Evolutionary conservation across 2,797 vertebrate genomes (phyloP).

Genomic region (Remorina albescens): DNA sequence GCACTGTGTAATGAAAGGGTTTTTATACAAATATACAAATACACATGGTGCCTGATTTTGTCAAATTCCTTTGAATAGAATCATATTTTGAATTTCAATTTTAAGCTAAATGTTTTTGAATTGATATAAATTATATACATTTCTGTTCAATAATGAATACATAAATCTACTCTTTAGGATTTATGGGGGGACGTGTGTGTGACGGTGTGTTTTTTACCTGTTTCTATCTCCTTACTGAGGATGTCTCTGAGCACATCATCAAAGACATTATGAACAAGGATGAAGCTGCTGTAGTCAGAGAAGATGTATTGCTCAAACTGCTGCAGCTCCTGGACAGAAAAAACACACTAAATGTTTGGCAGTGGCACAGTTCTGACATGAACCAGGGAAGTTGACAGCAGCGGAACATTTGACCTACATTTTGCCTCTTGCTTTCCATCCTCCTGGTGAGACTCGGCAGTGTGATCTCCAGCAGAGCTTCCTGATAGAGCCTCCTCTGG

Average conservation of each 20-base stretch:
- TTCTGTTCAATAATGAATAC: neutral
- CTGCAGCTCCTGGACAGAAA: conserved; percentile 87
- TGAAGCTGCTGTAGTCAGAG: conserved; percentile 90
- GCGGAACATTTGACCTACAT: conserved; percentile 73
- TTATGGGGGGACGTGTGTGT: too few species aligned
- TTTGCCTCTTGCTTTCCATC: conserved; percentile 88
- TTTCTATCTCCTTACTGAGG: conserved; percentile 87
- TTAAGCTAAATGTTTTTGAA: neutral
- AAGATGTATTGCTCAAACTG: conserved; percentile 93
- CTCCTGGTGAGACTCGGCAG: conserved; percentile 88
- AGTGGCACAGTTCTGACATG: neutral
- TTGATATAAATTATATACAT: neutral
- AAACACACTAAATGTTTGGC: neutral
- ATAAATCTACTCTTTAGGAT: too few species aligned
- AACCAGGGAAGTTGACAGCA: neutral
- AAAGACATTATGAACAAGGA: conserved; percentile 92
- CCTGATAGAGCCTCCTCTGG: conserved; percentile 91
- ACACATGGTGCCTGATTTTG: too few species aligned
- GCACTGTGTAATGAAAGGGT: too few species aligned
- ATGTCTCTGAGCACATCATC: conserved; percentile 88
- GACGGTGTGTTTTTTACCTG: conserved; percentile 85
- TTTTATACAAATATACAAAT: too few species aligned
- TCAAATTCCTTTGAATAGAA: too few species aligned
- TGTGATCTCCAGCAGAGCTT: conserved; percentile 90
- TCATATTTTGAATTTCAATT: neutral